Evolutionary conservation across 2,888 invertebrate genomes (phyloP).

Genomic region (Andrena haemorrhoa): DNA sequence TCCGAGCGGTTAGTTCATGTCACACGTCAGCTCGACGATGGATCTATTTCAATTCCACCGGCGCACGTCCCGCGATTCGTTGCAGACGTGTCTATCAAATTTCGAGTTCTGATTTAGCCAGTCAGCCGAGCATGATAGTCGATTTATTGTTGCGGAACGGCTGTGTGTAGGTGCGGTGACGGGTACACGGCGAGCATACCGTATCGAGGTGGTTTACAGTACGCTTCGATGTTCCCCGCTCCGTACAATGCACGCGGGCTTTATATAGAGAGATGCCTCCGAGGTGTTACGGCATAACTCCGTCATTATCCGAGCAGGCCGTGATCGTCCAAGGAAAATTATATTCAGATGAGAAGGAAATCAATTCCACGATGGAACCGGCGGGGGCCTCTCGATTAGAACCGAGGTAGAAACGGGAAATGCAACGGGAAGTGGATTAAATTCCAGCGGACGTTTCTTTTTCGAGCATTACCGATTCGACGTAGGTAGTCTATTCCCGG

Average conservation of each 20-base stretch:
- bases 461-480: slow-evolving; percentile 29
- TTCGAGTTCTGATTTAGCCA: slow-evolving; percentile 19
- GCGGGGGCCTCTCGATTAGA: slow-evolving; percentile 68
- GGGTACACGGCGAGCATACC: slow-evolving; percentile 17
- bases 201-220: slow-evolving; percentile 67
- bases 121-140: slow-evolving; percentile 46
- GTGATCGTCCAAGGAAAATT: slow-evolving; percentile 81
- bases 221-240: slow-evolving; percentile 54
- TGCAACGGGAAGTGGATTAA: slow-evolving; percentile 70
- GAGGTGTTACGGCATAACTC: slow-evolving; percentile 82
- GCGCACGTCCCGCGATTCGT: slow-evolving; percentile 24
- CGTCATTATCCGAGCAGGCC: slow-evolving; percentile 80
- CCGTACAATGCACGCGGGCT: slow-evolving; percentile 60
- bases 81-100: slow-evolving; percentile 30
- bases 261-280: slow-evolving; percentile 73
- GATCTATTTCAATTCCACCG: slow-evolving; percentile 7
- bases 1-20: neutral
- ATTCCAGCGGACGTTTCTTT: slow-evolving; percentile 61
- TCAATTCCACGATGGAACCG: slow-evolving; percentile 81
- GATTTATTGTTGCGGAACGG: slow-evolving; percentile 32
- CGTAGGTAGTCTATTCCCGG: neutral
- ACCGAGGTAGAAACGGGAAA: slow-evolving; percentile 44
- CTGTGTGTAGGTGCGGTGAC: slow-evolving; percentile 27
- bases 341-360: slow-evolving; percentile 83
- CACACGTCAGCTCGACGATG: neutral